A percentile compares a stretch with the other conserved stretches of the same genome.
Conservation (phyloP, 1,140 invertebrate species). For the Formica selysi region DNA sequence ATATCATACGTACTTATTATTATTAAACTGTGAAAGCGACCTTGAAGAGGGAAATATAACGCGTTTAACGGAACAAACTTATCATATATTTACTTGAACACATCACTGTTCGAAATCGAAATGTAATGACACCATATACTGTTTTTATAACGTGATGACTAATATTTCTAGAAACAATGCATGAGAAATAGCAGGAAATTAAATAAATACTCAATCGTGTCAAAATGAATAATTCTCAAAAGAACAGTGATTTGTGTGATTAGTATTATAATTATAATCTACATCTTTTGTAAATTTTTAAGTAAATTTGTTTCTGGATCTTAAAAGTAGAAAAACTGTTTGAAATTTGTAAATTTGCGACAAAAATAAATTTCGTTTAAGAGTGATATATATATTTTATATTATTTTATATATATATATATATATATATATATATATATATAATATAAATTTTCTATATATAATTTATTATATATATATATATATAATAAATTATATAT, state of each 20-base stretch:
- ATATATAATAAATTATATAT: too few relatives aligned
- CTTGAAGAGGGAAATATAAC: constrained; percentile 9
- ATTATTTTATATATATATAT: too few relatives aligned
- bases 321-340: neutral
- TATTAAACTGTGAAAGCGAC: constrained; percentile 21
- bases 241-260: neutral
- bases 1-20: constrained; percentile 27
- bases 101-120: neutral
- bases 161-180: constrained; percentile 23
- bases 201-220: neutral
- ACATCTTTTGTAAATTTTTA: neutral
- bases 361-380: neutral
- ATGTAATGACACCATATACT: neutral
- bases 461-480: too few relatives aligned
- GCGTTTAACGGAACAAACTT: constrained; percentile 1
- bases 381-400: too few relatives aligned
- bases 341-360: neutral
- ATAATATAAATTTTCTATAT: too few relatives aligned
- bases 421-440: too few relatives aligned
- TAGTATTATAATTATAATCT: neutral
- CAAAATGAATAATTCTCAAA: neutral
- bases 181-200: neutral
- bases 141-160: neutral
- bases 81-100: constrained; percentile 18
- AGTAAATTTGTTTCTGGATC: neutral